A percentile compares a stretch with the other conserved stretches of the same genome.
These are phyloP conservation scores for Drosophila obscura DNA, from an alignment of 1,140 invertebrate genomes.

Conservation along the genomic window DNA sequence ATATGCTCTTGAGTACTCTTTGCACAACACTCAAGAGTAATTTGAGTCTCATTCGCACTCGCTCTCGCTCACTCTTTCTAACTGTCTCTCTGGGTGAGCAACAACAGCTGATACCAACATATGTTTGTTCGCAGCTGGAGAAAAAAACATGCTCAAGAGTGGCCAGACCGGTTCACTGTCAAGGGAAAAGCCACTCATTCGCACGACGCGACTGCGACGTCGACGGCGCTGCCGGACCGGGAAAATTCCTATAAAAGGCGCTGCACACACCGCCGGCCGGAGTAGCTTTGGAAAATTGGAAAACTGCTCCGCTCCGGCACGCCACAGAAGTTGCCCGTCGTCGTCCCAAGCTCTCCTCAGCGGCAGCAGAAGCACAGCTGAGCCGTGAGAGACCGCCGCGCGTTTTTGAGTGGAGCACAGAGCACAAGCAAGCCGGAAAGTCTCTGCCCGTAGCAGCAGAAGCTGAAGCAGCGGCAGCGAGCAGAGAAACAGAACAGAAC, in stretches of 20 bases:
- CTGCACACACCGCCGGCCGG: conserved; percentile 63
- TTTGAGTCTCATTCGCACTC: conserved; percentile 2
- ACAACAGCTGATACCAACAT: conserved; percentile 46
- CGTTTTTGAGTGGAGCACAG: conserved; percentile 1
- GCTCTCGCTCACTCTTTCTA: too few species aligned
- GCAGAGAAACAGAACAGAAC: conserved; percentile 8
- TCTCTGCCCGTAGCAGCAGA: conserved; percentile 6
- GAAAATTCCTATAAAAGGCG: conserved; percentile 77
- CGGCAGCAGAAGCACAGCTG: conserved; percentile 17
- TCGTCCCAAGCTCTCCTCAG: conserved; percentile 34
- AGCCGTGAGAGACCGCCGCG: background rate
- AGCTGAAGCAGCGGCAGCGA: conserved; percentile 27
- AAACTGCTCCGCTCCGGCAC: conserved; percentile 64
- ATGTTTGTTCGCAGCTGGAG: conserved; percentile 34
- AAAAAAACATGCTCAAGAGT: conserved; percentile 7
- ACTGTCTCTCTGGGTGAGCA: background rate
- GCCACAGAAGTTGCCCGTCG: conserved; percentile 65
- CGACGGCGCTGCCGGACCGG: conserved; percentile 47
- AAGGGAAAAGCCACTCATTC: conserved; percentile 69
- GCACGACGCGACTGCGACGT: conserved; percentile 29
- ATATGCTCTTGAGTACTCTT: too few species aligned
- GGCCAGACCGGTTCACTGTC: conserved; percentile 60
- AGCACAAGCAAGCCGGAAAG: background rate
- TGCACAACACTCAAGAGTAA: conserved; percentile 9
- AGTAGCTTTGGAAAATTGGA: conserved; percentile 80